Conservation (phyloP, 2,888 invertebrate genomes). For the Drosophila testacea region DNA sequence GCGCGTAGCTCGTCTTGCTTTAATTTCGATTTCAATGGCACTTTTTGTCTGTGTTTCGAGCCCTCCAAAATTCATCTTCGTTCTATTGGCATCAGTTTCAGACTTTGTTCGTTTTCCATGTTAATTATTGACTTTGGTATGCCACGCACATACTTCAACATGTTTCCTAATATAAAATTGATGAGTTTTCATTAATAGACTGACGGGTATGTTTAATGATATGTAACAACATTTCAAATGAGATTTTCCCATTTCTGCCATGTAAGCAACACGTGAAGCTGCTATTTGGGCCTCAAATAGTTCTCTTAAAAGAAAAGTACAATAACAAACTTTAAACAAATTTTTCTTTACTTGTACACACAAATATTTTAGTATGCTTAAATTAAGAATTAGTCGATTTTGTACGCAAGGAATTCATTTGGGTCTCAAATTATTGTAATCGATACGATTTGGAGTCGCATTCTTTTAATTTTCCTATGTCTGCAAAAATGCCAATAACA, state of each 20-base stretch:
- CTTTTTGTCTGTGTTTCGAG: not conserved
- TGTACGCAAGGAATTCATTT: not conserved
- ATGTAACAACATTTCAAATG: conserved; percentile 7
- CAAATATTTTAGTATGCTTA: not conserved
- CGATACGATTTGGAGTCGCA: conserved; percentile 13
- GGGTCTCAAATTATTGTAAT: conserved; percentile 10
- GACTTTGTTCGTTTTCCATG: conserved; percentile 14
- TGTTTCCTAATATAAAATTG: conserved; percentile 53
- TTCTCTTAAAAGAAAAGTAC: too few species aligned
- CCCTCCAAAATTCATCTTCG: not conserved
- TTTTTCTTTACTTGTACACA: too few species aligned
- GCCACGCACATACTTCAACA: conserved; percentile 48
- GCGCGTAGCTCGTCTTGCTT: conserved; percentile 14
- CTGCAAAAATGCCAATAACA: conserved; percentile 52
- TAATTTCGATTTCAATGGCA: conserved; percentile 45
- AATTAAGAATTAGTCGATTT: conserved; percentile 34
- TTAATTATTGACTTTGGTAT: conserved; percentile 61
- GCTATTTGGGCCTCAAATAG: too few species aligned
- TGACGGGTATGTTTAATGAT: conserved; percentile 6
- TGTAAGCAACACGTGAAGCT: conserved; percentile 11
- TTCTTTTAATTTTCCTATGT: conserved; percentile 23
- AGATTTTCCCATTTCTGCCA: not conserved
- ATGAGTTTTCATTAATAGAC: conserved; percentile 56
- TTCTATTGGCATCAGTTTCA: conserved; percentile 7
- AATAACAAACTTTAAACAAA: too few species aligned